These are phyloP conservation scores for Spisula subtruncata DNA, from an alignment of 2,888 invertebrate genomes.

Conservation along the genomic window DNA sequence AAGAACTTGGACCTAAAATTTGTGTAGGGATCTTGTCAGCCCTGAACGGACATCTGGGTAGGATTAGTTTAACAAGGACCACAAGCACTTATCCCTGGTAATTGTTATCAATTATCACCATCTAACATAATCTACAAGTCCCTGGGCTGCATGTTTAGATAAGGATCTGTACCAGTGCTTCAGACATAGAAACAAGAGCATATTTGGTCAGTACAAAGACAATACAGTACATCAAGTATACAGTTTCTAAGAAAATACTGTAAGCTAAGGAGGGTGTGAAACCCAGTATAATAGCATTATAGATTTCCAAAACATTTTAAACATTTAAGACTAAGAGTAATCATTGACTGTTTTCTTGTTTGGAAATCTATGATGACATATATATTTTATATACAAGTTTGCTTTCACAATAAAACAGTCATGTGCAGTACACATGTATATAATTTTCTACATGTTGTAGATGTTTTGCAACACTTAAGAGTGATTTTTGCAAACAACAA, in stretches of 20 bases:
- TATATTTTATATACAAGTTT: constrained; percentile 17
- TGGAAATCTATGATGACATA: constrained; percentile 9
- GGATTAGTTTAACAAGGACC: not conserved
- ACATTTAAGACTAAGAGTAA: not conserved
- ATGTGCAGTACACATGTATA: not conserved
- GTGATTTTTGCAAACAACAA: no score
- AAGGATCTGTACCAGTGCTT: constrained; percentile 10
- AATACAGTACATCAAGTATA: constrained; percentile 31
- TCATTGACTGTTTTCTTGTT: not conserved
- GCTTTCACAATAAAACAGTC: not conserved
- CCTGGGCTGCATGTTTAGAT: not conserved
- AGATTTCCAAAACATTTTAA: constrained; percentile 21
- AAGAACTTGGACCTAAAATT: no score
- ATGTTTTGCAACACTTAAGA: no score
- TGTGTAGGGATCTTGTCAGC: no score
- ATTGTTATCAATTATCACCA: not conserved
- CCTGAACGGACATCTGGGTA: no score
- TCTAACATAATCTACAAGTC: not conserved
- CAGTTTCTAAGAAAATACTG: constrained; percentile 34
- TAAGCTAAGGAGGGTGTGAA: constrained; percentile 36
- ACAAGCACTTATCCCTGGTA: not conserved
- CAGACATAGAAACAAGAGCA: constrained; percentile 17
- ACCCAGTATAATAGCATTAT: constrained; percentile 23
- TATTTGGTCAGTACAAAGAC: constrained; percentile 21
- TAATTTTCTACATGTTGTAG: not conserved